Evolutionary conservation across 2,888 invertebrate species (phyloP).

Genomic region (Sminthurides aquaticus): DNA sequence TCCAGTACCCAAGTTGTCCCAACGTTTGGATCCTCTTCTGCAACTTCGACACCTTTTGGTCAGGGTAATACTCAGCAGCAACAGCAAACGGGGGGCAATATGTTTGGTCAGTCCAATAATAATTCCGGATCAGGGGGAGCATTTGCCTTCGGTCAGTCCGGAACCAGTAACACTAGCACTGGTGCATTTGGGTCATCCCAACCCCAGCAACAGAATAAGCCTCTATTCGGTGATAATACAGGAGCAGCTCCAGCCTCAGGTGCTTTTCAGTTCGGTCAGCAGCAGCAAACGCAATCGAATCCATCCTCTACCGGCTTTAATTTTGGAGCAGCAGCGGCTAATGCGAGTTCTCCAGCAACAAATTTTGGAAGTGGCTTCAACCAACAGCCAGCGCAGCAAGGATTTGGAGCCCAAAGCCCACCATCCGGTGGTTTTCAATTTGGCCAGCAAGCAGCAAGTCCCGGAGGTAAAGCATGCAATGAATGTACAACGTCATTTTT

Average conservation of each 20-base stretch:
- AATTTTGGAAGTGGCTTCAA: conserved; percentile 18
- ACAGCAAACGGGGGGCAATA: too few relatives aligned
- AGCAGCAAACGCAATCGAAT: neutral
- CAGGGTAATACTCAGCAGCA: neutral
- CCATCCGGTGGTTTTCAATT: conserved; percentile 26
- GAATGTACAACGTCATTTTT: too few relatives aligned
- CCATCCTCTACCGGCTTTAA: too few relatives aligned
- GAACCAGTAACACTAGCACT: neutral
- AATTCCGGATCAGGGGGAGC: neutral
- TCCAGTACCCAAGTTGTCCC: neutral
- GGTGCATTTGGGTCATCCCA: neutral
- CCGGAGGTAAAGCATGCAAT: conserved; percentile 13
- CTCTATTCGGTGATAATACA: neutral
- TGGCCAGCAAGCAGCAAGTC: conserved; percentile 19
- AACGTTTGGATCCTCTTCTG: neutral
- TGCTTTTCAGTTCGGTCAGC: neutral
- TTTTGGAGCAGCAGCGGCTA: conserved; percentile 8
- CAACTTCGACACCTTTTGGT: neutral
- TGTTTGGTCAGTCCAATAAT: neutral
- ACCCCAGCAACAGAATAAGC: neutral
- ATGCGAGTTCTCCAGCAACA: conserved; percentile 1
- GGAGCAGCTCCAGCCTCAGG: neutral
- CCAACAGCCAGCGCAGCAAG: neutral
- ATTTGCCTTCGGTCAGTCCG: conserved; percentile 1
- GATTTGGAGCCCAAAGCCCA: neutral